These are phyloP conservation scores for Cherax quadricarinatus DNA, from an alignment of 1,140 invertebrate genomes.

Conservation along the genomic window DNA sequence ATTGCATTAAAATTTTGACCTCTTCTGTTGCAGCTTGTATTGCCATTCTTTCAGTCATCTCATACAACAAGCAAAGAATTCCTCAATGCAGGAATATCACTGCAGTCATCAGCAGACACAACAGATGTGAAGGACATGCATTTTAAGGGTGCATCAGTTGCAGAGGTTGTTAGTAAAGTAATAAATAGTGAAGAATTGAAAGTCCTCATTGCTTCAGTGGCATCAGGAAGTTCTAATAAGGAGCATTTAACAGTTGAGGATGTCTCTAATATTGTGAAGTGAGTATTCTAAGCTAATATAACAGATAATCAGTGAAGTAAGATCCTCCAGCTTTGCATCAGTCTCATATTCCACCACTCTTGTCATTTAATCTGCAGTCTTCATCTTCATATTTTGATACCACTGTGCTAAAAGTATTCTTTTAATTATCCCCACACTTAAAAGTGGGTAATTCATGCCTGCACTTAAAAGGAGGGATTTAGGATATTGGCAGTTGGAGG, in stretches of 20 bases:
- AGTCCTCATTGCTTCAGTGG: slow-evolving; percentile 33
- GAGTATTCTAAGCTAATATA: background rate
- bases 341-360: no score
- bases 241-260: slow-evolving; percentile 31
- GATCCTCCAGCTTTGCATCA: no score
- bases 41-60: slow-evolving; percentile 12
- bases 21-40: slow-evolving; percentile 2
- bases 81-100: background rate
- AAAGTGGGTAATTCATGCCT: no score
- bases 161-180: slow-evolving; percentile 44
- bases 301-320: background rate
- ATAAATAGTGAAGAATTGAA: slow-evolving; percentile 46
- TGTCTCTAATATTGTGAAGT: slow-evolving; percentile 40
- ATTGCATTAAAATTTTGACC: no score
- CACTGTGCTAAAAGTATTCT: no score
- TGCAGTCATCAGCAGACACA: background rate
- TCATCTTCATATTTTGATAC: no score
- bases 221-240: slow-evolving; percentile 32
- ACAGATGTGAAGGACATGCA: background rate
- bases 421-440: no score
- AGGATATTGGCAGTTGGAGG: no score
- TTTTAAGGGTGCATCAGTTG: slow-evolving; percentile 11
- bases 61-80: background rate
- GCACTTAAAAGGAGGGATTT: no score
- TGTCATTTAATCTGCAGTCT: no score